Evolutionary conservation across 2,888 invertebrate genomes (phyloP), one percentile per base, ranked within the genome.

Genomic region (Halocaridina rubra): DNA sequence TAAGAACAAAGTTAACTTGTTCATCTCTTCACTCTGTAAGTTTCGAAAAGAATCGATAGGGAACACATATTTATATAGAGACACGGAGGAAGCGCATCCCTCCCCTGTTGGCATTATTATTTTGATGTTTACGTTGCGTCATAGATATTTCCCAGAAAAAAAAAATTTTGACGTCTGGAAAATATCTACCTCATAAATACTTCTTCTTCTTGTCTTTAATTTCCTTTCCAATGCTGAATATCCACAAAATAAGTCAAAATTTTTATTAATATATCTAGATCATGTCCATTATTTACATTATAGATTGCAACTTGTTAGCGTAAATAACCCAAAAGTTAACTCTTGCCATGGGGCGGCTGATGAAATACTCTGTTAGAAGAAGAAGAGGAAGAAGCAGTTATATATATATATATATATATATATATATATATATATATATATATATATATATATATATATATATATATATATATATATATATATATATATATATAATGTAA

Each of bases 11-110:
- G 81, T 57, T 10, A 75, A 27, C 57, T 81, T 81, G 29, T 81
- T 81, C 81, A 81, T 81, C 81, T 81, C 81, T 75, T 80, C 74
- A 74, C 74, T 61, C 64, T 80, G 80, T 74, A 80, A 29, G 29
- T 61, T 80, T 74, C 74, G 22, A 64, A 74, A 3, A 22, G n/a
- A 61, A 72, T 72, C 46, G 27, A 16, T 22, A 22, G 72, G 39
- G 33, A 74, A 61, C 1, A 39, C 80, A 80, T 80, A 61, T 59
- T 74, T 80, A 27, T 32, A 59, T 0, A 57, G 30, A 29, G 67
- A 22, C 67, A 67, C 67, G 16, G 29, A 67, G 5, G 67, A 67
- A 46, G 53, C n/a, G n/a, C n/a, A n/a, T n/a, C n/a, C n/a, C n/a
- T 22, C 19, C 19, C 5, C 19, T 22, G 59, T 4, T 7, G 13